phyloP scores from a whole-genome alignment of 2,797 vertebrate genomes.

The Sebastes minor region DNA sequence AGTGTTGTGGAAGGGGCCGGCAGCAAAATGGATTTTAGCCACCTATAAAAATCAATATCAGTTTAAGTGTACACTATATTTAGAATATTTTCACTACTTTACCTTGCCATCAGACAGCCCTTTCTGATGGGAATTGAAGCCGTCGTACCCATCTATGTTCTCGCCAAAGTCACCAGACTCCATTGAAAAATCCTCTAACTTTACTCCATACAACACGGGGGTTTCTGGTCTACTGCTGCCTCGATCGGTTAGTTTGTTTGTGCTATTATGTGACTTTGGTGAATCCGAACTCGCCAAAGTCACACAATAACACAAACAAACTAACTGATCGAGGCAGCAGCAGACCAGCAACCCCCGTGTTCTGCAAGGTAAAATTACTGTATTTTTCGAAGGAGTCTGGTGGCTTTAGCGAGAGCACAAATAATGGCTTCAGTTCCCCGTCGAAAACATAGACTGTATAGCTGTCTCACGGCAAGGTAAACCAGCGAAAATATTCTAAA shows the following conservation, averaged over 20 bases:
- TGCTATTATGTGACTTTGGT: too few species aligned
- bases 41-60: background rate
- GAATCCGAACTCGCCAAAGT: too few species aligned
- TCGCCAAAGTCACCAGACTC: too few species aligned
- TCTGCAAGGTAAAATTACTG: background rate
- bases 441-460: background rate
- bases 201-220: too few species aligned
- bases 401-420: background rate
- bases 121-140: background rate
- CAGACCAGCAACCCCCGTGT: background rate
- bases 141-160: background rate
- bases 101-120: background rate
- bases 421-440: background rate
- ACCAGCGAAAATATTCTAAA: background rate
- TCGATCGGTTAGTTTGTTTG: too few species aligned
- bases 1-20: fast-evolving
- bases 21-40: background rate
- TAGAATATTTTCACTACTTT: background rate
- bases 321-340: too few species aligned
- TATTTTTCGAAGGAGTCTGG: background rate
- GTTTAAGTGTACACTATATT: background rate
- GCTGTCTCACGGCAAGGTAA: background rate
- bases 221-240: too few species aligned
- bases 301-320: too few species aligned
- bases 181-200: too few species aligned